These are phyloP conservation scores for Odontocerum albicorne DNA, from an alignment of 2,888 invertebrate species.

Conservation along the genomic window DNA sequence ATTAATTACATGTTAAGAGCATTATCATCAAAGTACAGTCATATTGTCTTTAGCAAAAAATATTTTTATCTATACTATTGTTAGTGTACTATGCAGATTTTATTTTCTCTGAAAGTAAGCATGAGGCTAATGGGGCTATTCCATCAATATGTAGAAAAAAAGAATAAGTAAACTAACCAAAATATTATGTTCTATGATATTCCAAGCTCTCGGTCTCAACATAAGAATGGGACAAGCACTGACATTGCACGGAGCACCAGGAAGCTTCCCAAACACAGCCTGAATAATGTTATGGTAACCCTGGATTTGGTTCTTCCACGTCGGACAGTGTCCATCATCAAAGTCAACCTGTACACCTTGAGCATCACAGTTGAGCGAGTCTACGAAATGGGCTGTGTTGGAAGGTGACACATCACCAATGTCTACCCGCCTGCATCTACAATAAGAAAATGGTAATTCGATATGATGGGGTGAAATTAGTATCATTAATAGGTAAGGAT, in stretches of 20 bases:
- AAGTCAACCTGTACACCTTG: constrained; percentile 68
- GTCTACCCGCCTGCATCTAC: constrained; percentile 62
- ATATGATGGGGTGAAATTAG: background rate
- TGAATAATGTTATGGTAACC: constrained; percentile 63
- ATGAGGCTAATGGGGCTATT: too few relatives aligned
- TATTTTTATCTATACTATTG: too few relatives aligned
- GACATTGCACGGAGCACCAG: constrained; percentile 54
- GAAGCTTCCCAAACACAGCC: constrained; percentile 56
- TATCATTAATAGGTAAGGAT: background rate
- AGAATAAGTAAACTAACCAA: constrained; percentile 54
- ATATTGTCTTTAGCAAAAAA: too few relatives aligned
- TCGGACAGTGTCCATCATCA: constrained; percentile 74
- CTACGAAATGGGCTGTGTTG: constrained; percentile 58
- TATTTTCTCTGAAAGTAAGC: too few relatives aligned
- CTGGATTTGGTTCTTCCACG: constrained; percentile 67
- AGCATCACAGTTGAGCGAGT: constrained; percentile 57
- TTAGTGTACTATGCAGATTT: too few relatives aligned
- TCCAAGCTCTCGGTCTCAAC: constrained; percentile 73
- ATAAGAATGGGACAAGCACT: constrained; percentile 62
- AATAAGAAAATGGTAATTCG: background rate
- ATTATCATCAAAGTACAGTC: too few relatives aligned
- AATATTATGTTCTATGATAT: constrained; percentile 69
- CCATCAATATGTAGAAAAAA: too few relatives aligned
- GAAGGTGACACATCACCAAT: constrained; percentile 68
- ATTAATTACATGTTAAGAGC: too few relatives aligned